A percentile compares a stretch with the other conserved stretches of the same genome.
These are phyloP conservation scores for Dipodomys spectabilis DNA, from an alignment of 2,113 vertebrate species.

Conservation along the genomic window DNA sequence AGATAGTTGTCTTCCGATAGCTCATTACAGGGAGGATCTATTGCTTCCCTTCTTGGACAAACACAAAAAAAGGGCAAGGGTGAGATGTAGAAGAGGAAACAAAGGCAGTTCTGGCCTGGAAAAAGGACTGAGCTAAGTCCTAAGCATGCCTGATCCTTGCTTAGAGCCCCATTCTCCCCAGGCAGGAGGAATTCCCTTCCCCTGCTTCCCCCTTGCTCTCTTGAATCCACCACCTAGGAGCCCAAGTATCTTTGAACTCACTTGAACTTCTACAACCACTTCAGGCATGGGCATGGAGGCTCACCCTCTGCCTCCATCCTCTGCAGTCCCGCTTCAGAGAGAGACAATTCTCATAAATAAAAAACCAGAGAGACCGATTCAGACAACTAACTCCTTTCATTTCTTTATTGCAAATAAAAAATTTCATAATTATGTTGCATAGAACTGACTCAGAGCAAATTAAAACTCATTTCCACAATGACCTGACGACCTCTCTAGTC, in stretches of 20 bases:
- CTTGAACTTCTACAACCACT: neutral
- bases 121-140: neutral
- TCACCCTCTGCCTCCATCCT: neutral
- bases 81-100: neutral
- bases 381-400: neutral
- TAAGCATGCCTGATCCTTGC: neutral
- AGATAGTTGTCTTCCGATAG: neutral
- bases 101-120: neutral
- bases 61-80: neutral
- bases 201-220: neutral
- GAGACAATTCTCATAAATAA: neutral
- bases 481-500: neutral
- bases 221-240: neutral
- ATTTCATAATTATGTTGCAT: constrained; percentile 19
- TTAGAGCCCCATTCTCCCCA: neutral
- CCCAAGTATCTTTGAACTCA: neutral
- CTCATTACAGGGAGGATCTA: too few species aligned
- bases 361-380: constrained; percentile 27
- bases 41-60: neutral
- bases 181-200: neutral
- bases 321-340: neutral
- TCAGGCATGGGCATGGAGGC: neutral
- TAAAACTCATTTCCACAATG: constrained; percentile 50
- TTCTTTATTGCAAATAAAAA: constrained; percentile 40
- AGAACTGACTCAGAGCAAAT: constrained; percentile 62